A percentile compares a stretch with the other conserved stretches of the same genome.
Evolutionary conservation across 2,797 vertebrate species (phyloP).

Genomic region (Numenius phaeopus): DNA sequence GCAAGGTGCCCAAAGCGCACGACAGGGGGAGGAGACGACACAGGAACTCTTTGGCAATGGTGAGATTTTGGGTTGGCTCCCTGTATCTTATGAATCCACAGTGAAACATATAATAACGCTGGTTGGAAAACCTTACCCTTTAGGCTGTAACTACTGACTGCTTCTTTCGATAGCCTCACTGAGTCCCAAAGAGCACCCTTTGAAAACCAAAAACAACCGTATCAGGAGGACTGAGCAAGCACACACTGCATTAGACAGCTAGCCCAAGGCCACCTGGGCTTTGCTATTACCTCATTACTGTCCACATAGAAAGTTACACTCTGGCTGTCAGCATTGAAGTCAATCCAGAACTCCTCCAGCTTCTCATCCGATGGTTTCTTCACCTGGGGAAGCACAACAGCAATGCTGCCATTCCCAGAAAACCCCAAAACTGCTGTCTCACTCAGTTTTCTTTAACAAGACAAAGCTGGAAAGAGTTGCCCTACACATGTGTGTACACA

Average conservation of each 20-base stretch:
- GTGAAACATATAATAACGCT: accelerated
- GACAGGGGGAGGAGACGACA: neutral
- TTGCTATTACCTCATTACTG: slow-evolving; percentile 81
- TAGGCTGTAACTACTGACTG: slow-evolving; percentile 79
- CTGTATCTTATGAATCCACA: accelerated
- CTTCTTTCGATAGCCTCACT: slow-evolving; percentile 82
- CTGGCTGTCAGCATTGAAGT: slow-evolving; percentile 88
- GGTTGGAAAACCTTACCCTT: slow-evolving; percentile 64
- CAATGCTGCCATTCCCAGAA: neutral
- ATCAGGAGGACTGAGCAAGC: neutral
- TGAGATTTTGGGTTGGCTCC: neutral
- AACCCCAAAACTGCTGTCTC: accelerated
- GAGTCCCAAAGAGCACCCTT: slow-evolving; percentile 89
- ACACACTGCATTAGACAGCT: accelerated
- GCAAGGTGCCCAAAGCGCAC: neutral
- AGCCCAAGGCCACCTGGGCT: neutral
- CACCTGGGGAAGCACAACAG: slow-evolving; percentile 77
- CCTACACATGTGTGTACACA: accelerated
- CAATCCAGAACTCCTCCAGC: slow-evolving; percentile 92
- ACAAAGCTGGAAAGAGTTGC: neutral
- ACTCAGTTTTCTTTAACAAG: neutral
- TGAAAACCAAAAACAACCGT: neutral
- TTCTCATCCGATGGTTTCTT: slow-evolving; percentile 88
- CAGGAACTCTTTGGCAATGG: accelerated
- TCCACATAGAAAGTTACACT: slow-evolving; percentile 91